Base-by-base conservation (phyloP, 2,113 vertebrate genomes). In the Anguilla japonica region DNA sequence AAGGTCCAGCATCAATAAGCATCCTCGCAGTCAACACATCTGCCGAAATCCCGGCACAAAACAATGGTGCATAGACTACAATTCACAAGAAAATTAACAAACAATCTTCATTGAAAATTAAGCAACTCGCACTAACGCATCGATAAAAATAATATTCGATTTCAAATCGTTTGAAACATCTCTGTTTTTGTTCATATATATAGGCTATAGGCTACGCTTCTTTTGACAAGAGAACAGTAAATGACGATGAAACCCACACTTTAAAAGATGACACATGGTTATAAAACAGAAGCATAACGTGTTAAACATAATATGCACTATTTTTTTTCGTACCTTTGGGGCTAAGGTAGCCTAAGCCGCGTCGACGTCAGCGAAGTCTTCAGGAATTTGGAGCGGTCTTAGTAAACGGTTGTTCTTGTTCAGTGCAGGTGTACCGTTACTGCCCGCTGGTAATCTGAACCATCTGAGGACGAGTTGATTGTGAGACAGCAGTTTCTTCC, bases 331-430 rank as follows among this genome's bases (percentile, higher is more conserved):
- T 91, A 94, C 94, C 93, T 95, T 86, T 92, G 88, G 0, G 63
- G 89, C 82, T 50, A 81, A 85, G 90, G 84, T 90, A 46, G 43
- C 43, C 9, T 46, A 85, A 75, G 67, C 80, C 43, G 56, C 86
- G 20, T 67, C 75, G 83, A 56, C 85, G 86, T 56, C 43, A 50
- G 81, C 92, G 90, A 90, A 56, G 91, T 91, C 92, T 90, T 78
- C 78, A 91, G 94, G 94, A 93, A 93, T 92, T 93, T 87, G 46
- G 89, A 90, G 91, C 81, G 90, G 88, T 83, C 91, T 88, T 34
- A 67, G 86, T 41, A 87, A 85, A 91, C 89, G 88, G 87, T 79
- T 82, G 87, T 78, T 91, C 43, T 84, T 78, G 89, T 79, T 84
- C 84, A 82, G 89, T 84, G 90, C 93, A 94, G 92, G 90, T 91